These are phyloP conservation scores for Thunnus albacares DNA, from an alignment of 2,797 vertebrate genomes.

Conservation along the genomic window DNA sequence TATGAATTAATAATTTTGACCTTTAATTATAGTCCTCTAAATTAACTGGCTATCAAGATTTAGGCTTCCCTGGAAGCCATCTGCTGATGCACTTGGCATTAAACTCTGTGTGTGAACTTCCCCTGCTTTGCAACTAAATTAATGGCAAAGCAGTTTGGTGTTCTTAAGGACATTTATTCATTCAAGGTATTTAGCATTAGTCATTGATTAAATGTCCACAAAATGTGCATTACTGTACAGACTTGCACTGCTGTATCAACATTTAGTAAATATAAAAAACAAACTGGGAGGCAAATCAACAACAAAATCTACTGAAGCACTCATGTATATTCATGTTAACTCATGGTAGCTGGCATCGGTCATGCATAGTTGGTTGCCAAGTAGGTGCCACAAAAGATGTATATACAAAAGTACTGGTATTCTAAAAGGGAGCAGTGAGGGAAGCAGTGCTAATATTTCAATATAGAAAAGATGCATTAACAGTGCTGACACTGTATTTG, in stretches of 20 bases:
- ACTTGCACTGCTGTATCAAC: background rate
- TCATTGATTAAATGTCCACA: conserved; percentile 26
- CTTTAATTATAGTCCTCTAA: conserved; percentile 50
- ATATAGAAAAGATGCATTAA: conserved; percentile 30
- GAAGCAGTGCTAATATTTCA: conserved; percentile 28
- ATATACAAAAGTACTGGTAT: conserved; percentile 13
- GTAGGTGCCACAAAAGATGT: conserved; percentile 37
- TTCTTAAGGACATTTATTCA: conserved; percentile 22
- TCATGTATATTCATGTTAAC: conserved; percentile 44
- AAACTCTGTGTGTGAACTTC: conserved; percentile 30
- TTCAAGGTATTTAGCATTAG: conserved; percentile 21
- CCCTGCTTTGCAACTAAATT: conserved; percentile 23
- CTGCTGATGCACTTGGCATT: conserved; percentile 38
- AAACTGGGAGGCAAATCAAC: conserved; percentile 14
- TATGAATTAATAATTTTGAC: conserved; percentile 55
- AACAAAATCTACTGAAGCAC: conserved; percentile 22
- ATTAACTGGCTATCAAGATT: conserved; percentile 33
- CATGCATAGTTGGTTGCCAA: conserved; percentile 29
- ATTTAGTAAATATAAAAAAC: conserved; percentile 16
- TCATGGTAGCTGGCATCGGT: conserved; percentile 29
- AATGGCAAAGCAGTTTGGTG: background rate
- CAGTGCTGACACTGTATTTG: conserved; percentile 17
- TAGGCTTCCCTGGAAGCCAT: conserved; percentile 24
- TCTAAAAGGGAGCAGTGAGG: conserved; percentile 15
- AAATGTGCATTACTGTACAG: conserved; percentile 19